These are phyloP conservation scores for Mycalesis mineus DNA, from an alignment of 2,888 invertebrate species.

Conservation along the genomic window DNA sequence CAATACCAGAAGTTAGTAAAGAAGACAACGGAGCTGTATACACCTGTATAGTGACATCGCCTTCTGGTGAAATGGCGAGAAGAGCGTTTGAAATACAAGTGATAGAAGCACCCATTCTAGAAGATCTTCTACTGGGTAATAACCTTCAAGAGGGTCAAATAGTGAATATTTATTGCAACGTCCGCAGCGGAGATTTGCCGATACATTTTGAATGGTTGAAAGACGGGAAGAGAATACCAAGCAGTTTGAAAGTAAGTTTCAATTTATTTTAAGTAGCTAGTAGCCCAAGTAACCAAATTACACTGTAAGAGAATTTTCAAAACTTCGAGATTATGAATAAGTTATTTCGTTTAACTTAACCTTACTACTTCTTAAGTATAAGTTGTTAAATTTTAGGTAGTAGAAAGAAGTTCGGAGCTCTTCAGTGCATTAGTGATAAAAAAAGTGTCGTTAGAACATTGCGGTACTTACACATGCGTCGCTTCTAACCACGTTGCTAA, in stretches of 20 bases:
- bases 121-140: conserved; percentile 87
- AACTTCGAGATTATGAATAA: neutral
- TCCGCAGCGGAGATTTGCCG: conserved; percentile 83
- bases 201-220: conserved; percentile 85
- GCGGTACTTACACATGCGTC: conserved; percentile 85
- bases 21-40: conserved; percentile 85
- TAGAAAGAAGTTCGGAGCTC: conserved; percentile 82
- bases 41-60: conserved; percentile 86
- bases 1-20: conserved; percentile 80
- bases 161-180: conserved; percentile 89
- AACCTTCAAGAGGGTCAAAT: conserved; percentile 90
- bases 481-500: conserved; percentile 85
- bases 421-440: conserved; percentile 84
- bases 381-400: conserved; percentile 63
- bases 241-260: conserved; percentile 76
- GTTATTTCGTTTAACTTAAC: too few relatives aligned
- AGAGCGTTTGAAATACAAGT: conserved; percentile 82
- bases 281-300: neutral
- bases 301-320: too few relatives aligned
- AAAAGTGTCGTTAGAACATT: conserved; percentile 83
- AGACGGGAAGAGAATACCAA: conserved; percentile 80
- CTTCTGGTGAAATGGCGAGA: conserved; percentile 80
- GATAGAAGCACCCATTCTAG: conserved; percentile 87
- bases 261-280: neutral
- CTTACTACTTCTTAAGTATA: too few relatives aligned